Base-by-base conservation (phyloP, 2,113 vertebrate genomes). In the Eretmochelys imbricata region DNA sequence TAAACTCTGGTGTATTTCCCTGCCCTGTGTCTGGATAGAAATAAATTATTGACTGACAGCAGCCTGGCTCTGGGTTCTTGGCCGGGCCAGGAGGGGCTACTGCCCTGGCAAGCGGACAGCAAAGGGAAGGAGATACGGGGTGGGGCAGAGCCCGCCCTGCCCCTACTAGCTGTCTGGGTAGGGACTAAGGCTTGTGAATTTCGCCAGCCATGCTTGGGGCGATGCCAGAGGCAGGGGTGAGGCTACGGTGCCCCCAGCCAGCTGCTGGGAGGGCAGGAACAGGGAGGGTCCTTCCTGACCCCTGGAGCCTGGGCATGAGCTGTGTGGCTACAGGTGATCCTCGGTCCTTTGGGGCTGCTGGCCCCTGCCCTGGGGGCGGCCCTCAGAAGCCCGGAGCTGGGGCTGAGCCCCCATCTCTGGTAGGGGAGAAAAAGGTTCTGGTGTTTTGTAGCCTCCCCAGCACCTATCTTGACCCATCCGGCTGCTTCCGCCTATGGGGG, bases 81-180 rank as follows among this genome's bases (percentile, higher is more conserved):
- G 59, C 22, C 22, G 22, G 54, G 51, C 51, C 3, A 7, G 54
- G 8, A 3, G 22, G 54, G 54, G 54, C 48, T 49, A 49, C 7
- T 49, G 48, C 4, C 55, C 55, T 57, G 55, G 55, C 10, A 2
- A 24, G 14, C 2, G 8, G 8, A 16, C 1, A 8, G 8, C 8
- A 9, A 9, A 17, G 62, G 62, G 62, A 29, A 31, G 59, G 59
- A 62, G 11, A 3, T 4, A 29, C 3, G 59, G 59, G 62, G 31
- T 8, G 62, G 29, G 29, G 59, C 13, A 31, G 62, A 17, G 29
- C 62, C 62, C 14, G 3, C 25, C 55, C 55, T 57, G 62, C 29
- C 29, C 57, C 11, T 29, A 29, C 57, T 59, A 12, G 27, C 24
- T 57, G 19, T 24, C 54, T 31, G 29, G 29, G 35, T 8, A 31